Evolutionary conservation across 2,797 vertebrate genomes (phyloP).

Genomic region (Brotula barbata): DNA sequence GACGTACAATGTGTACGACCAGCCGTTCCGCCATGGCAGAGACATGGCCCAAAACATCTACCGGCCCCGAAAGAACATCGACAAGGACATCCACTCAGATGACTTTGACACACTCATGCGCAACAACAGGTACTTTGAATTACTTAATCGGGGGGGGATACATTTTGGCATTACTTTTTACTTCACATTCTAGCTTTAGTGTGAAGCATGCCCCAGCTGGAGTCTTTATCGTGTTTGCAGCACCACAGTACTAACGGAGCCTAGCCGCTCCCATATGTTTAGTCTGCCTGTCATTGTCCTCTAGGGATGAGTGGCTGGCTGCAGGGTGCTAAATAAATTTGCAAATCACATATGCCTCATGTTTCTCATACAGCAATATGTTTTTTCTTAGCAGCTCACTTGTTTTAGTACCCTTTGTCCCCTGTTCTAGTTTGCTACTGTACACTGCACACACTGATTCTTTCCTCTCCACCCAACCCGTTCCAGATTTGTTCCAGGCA

Average conservation of each 20-base stretch:
- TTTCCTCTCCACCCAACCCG: background rate
- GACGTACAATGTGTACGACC: slow-evolving; percentile 93
- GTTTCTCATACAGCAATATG: background rate
- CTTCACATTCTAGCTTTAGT: slow-evolving; percentile 10
- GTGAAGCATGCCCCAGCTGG: slow-evolving; percentile 12
- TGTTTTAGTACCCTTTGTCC: background rate
- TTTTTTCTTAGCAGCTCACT: background rate
- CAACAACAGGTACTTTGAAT: slow-evolving; percentile 81
- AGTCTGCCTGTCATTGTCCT: slow-evolving; percentile 56
- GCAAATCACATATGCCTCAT: slow-evolving; percentile 2
- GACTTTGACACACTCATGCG: slow-evolving; percentile 91
- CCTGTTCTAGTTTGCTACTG: background rate
- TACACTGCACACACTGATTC: background rate
- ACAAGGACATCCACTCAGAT: slow-evolving; percentile 90
- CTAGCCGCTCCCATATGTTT: slow-evolving; percentile 59
- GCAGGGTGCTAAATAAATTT: slow-evolving; percentile 16
- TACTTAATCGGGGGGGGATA: background rate
- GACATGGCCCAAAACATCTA: slow-evolving; percentile 97
- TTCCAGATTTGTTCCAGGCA: slow-evolving; percentile 87
- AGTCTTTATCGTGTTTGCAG: slow-evolving; percentile 30
- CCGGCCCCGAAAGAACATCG: slow-evolving; percentile 90
- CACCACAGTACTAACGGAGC: slow-evolving; percentile 47
- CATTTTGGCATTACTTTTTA: too few species aligned
- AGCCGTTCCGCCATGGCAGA: slow-evolving; percentile 89
- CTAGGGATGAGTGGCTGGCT: slow-evolving; percentile 35